Percentiles rank a stretch among this genome's conserved stretches.
phyloP scores from a whole-genome alignment of 2,797 vertebrate species.

The Rhabdomys pumilio region DNA sequence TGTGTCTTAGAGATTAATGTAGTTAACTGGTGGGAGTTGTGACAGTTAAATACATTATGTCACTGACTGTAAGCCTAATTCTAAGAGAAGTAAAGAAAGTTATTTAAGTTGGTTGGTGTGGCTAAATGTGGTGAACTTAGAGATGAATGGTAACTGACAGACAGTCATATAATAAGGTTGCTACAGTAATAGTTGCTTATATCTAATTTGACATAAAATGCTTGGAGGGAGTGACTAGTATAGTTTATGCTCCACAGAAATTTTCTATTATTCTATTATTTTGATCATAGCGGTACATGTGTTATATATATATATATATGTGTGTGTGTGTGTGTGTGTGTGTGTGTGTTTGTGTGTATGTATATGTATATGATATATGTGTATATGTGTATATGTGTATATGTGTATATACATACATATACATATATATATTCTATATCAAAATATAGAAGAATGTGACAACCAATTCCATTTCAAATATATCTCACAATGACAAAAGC shows the following conservation, averaged over 20 bases:
- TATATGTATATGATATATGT: no score
- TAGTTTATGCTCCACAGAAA: not conserved
- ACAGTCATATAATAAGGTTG: not conserved
- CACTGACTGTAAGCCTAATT: not conserved
- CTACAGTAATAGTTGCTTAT: not conserved
- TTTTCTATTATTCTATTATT: not conserved
- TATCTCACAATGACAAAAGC: not conserved
- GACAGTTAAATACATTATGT: not conserved
- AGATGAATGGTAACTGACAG: not conserved
- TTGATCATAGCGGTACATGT: not conserved
- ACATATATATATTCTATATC: not conserved
- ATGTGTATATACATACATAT: no score
- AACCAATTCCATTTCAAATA: not conserved
- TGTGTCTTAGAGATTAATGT: not conserved
- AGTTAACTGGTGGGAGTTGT: not conserved
- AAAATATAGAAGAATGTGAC: not conserved
- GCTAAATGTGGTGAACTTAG: not conserved
- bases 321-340: no score
- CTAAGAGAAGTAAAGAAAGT: constrained; percentile 8
- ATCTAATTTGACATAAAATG: not conserved
- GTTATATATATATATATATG: not conserved
- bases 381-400: not conserved
- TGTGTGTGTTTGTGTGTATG: no score
- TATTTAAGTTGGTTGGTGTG: not conserved
- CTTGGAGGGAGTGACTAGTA: not conserved